These are phyloP conservation scores for Hypotaenidia philippensis DNA, from an alignment of 2,797 vertebrate species.

Conservation along the genomic window DNA sequence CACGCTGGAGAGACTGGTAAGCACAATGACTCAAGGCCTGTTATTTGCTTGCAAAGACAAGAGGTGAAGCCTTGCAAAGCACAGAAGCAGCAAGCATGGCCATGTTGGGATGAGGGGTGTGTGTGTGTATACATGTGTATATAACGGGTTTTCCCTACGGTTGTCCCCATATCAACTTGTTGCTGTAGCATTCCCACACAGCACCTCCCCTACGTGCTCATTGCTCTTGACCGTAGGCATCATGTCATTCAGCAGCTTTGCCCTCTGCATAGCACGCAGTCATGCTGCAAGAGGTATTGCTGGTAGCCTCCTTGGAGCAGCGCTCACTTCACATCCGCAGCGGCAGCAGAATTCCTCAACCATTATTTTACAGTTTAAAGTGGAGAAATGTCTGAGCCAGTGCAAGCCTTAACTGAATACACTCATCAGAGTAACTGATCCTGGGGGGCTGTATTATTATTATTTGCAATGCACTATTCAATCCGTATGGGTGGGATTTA, in stretches of 20 bases:
- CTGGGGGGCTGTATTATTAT: not conserved
- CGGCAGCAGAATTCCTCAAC: not conserved
- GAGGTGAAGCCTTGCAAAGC: not conserved
- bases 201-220: not conserved
- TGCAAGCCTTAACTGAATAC: not conserved
- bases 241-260: not conserved
- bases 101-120: not conserved
- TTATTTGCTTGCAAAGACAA: not conserved
- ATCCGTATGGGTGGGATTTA: not conserved
- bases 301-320: not conserved
- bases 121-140: rapidly evolving
- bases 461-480: not conserved
- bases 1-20: slow-evolving; percentile 94
- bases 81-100: not conserved
- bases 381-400: not conserved
- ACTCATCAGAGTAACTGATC: not conserved
- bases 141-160: rapidly evolving
- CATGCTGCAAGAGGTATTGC: not conserved
- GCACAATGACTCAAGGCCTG: not conserved
- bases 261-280: not conserved
- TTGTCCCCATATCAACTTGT: not conserved
- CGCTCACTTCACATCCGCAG: not conserved
- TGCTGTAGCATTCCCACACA: not conserved
- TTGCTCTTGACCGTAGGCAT: not conserved
- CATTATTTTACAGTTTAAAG: not conserved